phyloP scores from a whole-genome alignment of 2,113 vertebrate species.

The Pangasianodon hypophthalmus region DNA sequence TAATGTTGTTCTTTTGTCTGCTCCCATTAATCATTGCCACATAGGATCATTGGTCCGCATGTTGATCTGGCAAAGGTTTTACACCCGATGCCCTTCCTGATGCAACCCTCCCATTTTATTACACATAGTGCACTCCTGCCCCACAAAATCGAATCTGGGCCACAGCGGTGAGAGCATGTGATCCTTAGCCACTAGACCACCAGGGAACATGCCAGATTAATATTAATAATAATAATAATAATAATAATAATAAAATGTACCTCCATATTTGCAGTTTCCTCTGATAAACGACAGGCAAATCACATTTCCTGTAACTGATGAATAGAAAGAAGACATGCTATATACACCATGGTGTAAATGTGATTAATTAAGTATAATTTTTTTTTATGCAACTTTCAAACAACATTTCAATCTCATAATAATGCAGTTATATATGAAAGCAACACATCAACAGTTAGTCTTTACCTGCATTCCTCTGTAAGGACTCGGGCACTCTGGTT shows the following conservation, averaged over 20 bases:
- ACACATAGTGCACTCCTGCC: no score
- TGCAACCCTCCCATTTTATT: no score
- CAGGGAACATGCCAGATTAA: no score
- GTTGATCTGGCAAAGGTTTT: no score
- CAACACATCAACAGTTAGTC: not conserved
- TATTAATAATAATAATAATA: not conserved
- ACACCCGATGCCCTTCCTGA: no score
- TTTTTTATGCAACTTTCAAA: not conserved
- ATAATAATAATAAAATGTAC: slow-evolving; percentile 24
- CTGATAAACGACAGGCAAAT: slow-evolving; percentile 55
- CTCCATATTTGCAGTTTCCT: slow-evolving; percentile 51
- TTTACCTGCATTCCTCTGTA: slow-evolving; percentile 12
- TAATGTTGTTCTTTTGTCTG: no score
- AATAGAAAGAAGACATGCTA: not conserved
- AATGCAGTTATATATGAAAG: not conserved
- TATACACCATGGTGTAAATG: not conserved
- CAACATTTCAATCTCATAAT: not conserved
- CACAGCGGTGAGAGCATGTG: no score
- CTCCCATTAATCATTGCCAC: no score
- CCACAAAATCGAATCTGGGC: no score
- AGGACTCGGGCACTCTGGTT: not conserved
- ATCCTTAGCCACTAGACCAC: no score
- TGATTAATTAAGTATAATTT: not conserved
- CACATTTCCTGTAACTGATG: slow-evolving; percentile 26
- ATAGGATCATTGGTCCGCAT: no score